Percentiles rank a stretch among this genome's conserved stretches.
Conservation (phyloP, 2,797 vertebrate genomes). For the Thripadectes ignobilis region DNA sequence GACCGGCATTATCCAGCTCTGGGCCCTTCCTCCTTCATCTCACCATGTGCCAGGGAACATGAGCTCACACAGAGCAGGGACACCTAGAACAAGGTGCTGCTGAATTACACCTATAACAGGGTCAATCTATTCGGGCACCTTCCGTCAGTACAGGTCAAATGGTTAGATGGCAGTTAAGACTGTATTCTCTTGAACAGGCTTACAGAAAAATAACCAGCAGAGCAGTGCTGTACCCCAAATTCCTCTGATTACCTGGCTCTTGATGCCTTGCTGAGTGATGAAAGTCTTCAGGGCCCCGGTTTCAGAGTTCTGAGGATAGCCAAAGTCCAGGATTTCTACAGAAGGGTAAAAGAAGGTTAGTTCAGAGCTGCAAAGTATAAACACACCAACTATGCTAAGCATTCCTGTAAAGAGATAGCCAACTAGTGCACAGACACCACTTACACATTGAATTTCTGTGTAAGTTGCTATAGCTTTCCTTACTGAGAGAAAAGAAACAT, state of each 20-base stretch:
- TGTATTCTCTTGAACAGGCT: background rate
- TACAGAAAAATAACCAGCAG: background rate
- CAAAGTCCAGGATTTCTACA: slow-evolving; percentile 98
- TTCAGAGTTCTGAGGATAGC: slow-evolving; percentile 99
- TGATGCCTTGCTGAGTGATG: slow-evolving; percentile 99
- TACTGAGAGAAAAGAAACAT: background rate
- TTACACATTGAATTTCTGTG: fast-evolving
- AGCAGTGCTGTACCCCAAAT: background rate
- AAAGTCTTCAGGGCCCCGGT: slow-evolving; percentile 98
- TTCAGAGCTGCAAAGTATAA: background rate
- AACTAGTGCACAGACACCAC: background rate
- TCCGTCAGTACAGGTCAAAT: background rate
- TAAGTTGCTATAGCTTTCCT: background rate
- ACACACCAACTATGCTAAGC: background rate
- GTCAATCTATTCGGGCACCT: background rate
- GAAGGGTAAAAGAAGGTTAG: slow-evolving; percentile 25
- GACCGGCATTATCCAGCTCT: background rate
- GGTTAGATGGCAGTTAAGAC: background rate
- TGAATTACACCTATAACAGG: background rate
- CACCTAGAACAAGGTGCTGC: background rate
- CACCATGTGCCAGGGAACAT: background rate
- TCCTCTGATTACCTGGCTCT: slow-evolving; percentile 89
- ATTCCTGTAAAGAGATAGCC: background rate
- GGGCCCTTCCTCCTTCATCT: background rate
- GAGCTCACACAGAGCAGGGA: background rate